phyloP scores from a whole-genome alignment of 2,797 vertebrate species.

The Schizopygopsis malacanthus region DNA sequence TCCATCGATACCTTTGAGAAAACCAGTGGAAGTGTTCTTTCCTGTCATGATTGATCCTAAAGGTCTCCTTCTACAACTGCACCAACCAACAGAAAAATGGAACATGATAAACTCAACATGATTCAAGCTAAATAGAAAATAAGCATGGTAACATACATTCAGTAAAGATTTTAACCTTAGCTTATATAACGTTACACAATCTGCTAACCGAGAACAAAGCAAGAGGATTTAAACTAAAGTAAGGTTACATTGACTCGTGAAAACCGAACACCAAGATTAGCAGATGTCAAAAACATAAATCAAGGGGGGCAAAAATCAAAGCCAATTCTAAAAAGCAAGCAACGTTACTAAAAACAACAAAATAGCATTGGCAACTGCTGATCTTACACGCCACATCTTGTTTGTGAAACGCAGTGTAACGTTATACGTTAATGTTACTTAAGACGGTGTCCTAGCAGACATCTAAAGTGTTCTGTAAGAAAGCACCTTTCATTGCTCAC shows the following conservation, averaged over 20 bases:
- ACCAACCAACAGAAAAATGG: background rate
- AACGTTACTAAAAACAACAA: background rate
- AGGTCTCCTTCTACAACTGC: constrained; percentile 10
- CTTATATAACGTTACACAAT: background rate
- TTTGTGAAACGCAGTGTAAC: background rate
- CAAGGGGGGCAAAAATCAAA: background rate
- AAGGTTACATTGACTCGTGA: background rate
- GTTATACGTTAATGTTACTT: background rate
- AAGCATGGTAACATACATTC: background rate
- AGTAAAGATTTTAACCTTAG: background rate
- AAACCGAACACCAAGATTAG: background rate
- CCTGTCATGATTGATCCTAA: constrained; percentile 43
- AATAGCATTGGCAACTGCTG: background rate
- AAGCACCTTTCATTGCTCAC: background rate
- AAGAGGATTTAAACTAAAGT: background rate
- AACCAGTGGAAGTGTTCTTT: constrained; percentile 1
- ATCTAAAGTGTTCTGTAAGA: background rate
- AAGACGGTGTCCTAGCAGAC: background rate
- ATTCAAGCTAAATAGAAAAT: background rate
- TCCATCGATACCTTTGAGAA: constrained; percentile 60
- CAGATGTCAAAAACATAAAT: background rate
- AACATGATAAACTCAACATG: background rate
- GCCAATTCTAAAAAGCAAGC: background rate
- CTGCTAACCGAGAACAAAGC: background rate
- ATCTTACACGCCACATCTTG: too few species aligned